Evolutionary conservation across 1,140 invertebrate species (phyloP), one percentile per base, ranked within the genome.

Genomic region (Ceratina calcarata): DNA sequence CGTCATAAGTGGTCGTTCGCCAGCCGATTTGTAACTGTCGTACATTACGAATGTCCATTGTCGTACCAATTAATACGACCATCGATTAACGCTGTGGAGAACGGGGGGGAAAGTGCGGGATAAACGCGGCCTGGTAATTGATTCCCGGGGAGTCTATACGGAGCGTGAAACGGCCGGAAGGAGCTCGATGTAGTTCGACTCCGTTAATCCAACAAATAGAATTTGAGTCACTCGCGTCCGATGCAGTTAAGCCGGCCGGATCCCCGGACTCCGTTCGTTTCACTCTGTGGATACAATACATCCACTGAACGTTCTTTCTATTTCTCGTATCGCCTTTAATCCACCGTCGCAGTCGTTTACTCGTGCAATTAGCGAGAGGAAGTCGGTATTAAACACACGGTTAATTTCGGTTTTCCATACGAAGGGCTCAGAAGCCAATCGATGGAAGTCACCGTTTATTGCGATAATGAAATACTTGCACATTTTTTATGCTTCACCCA

Each of bases 121-220:
- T 24, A 4, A 76, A 53, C 53, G 57, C 37, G 37, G 37, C 37
- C 24, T n/a, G 78, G 49, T 79, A 79, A 79, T 79, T 79, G 78
- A 79, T 79, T 79, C 62, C 53, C 58, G 57, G 24, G 8, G 49
- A n/a, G 61, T 74, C 32, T 58, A 65, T 66, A 66, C 60, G 61
- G 70, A 67, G 78, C 71, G 78, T 67, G 51, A 74, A 78, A 67
- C 51, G 55, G 16, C 6, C 15, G 72, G 51, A 53, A 27, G 18
- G 20, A 24, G 61, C n/a, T n/a, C 45, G 69, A 69, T 82, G 72
- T 57, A 60, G 18, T 61, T 20, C 75, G 66, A 65, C 77, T 80
- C 70, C 60, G 78, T 82, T 82, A 82, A 82, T 82, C 81, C 81
- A 82, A 80, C 81, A 80, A 82, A 77, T 80, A 80, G 81, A 70